Percentiles rank a stretch among this genome's conserved stretches.
These are phyloP conservation scores for Berghia stephanieae DNA, from an alignment of 1,140 invertebrate genomes.

Conservation along the genomic window DNA sequence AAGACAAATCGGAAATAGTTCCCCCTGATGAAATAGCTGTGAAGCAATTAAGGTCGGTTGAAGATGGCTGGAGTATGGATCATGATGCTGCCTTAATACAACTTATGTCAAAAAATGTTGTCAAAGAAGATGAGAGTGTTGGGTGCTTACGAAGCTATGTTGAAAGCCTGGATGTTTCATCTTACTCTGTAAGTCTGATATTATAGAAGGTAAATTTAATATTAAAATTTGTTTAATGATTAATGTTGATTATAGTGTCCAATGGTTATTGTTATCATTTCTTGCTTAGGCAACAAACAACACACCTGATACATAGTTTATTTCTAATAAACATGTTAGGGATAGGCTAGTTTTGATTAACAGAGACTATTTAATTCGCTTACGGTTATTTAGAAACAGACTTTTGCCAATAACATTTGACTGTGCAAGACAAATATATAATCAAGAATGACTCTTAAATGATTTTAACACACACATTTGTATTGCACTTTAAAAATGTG, in stretches of 20 bases:
- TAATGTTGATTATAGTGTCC: not conserved
- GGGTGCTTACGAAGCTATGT: conserved; percentile 62
- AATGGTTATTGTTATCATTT: not conserved
- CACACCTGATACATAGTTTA: too few species aligned
- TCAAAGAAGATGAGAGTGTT: conserved; percentile 57
- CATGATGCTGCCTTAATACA: conserved; percentile 63
- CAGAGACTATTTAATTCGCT: too few species aligned
- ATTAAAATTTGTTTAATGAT: not conserved
- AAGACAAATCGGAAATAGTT: conserved; percentile 38
- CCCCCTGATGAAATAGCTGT: conserved; percentile 53
- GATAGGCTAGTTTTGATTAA: too few species aligned
- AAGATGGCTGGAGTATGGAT: conserved; percentile 59
- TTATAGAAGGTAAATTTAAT: not conserved
- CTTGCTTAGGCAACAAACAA: too few species aligned
- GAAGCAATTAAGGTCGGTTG: conserved; percentile 44
- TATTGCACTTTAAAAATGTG: not conserved
- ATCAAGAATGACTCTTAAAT: too few species aligned
- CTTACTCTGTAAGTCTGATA: conserved; percentile 54
- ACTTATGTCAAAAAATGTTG: conserved; percentile 59
- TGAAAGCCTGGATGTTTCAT: conserved; percentile 61
- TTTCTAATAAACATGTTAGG: too few species aligned
- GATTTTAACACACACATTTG: not conserved
- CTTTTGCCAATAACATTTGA: too few species aligned
- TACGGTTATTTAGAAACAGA: too few species aligned
- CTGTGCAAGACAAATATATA: too few species aligned